Base-by-base conservation (phyloP, 2,113 vertebrate genomes). In the Ariopsis seemanni region DNA sequence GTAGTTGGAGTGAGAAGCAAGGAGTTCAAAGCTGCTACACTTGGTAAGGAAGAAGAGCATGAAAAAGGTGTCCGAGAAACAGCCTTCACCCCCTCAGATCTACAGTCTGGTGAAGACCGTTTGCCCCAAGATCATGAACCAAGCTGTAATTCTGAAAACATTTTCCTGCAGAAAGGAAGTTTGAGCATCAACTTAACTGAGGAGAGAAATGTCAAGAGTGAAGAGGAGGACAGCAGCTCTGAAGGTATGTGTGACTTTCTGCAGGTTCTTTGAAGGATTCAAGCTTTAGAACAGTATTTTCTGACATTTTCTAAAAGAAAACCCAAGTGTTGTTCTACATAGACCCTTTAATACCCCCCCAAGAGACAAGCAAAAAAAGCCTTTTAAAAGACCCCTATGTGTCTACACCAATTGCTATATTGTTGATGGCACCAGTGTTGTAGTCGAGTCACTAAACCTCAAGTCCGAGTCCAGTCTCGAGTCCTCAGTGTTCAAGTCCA, bases 161-260 rank as follows among this genome's bases (percentile, higher is more conserved):
- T 2, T 7, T 69, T n/a, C 65, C 25, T 42, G 12, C 20, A 53
- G 71, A 14, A 74, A 63, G 65, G n/a, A 52, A 25, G 5, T 27
- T 52, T 58, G 5, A 82, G 1, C 8, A 25, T 83, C 1, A 52
- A 90, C 30, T 52, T 20, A 25, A 10, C 74, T 11, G 71, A 90
- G 42, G 71, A 90, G 42, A 65, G 90, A 30, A 65, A n/a, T 11
- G 65, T 50, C 14, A 89, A 93, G 80, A 72, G 82, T 0, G 84
- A 84, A 57, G 83, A 86, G 50, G 94, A 95, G 82, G 94, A 96
- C 34, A 96, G 96, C 27, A 96, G 96, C 83, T 98, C 97, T 83
- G 97, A 97, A 82, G 97, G 97, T 99, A 95, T 67, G n/a, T 11
- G 83, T 30, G 2, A 7, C 1, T 8, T 1, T 27, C 48, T 53